These are phyloP conservation scores for Macaca nemestrina DNA, from an alignment of 2,113 vertebrate species.

Conservation along the genomic window DNA sequence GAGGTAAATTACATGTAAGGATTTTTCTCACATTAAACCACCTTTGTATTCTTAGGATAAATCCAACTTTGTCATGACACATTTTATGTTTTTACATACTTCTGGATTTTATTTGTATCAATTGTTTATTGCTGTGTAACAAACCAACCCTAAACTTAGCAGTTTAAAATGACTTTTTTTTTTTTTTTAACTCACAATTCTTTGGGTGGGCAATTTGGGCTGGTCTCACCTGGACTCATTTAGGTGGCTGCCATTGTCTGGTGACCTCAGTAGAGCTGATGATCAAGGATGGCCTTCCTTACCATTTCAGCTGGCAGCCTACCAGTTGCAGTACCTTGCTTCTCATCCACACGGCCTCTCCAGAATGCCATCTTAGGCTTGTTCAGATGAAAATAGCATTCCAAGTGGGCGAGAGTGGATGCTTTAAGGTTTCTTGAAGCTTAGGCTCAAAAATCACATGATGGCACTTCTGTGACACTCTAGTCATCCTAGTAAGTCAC, in stretches of 20 bases:
- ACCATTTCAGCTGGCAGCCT: neutral
- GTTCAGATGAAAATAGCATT: neutral
- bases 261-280: neutral
- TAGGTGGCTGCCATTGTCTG: neutral
- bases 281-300: neutral
- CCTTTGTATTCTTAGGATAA: neutral
- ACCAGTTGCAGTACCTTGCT: neutral
- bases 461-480: neutral
- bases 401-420: neutral
- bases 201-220: neutral
- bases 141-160: neutral
- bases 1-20: neutral
- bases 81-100: neutral
- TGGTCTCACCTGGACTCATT: neutral
- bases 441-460: neutral
- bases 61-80: neutral
- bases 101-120: neutral
- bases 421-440: neutral
- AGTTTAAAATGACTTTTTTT: neutral
- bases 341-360: neutral
- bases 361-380: neutral
- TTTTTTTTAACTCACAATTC: neutral
- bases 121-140: neutral
- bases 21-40: neutral
- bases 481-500: neutral